phyloP scores from a whole-genome alignment of 2,113 vertebrate genomes.

The Odontophorus gujanensis region DNA sequence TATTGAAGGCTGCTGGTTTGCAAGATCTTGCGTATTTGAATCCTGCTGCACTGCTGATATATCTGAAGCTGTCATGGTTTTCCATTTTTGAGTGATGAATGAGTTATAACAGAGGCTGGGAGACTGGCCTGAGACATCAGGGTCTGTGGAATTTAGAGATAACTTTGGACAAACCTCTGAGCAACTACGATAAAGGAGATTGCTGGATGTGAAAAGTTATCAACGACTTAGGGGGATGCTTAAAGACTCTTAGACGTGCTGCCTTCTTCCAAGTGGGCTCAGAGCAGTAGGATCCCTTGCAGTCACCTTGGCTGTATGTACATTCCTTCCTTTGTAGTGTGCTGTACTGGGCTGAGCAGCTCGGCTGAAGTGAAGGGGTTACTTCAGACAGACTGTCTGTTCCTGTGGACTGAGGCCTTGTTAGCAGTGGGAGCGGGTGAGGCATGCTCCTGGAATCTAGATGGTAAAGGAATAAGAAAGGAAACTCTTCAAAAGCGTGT shows the following conservation, averaged over 20 bases:
- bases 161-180: not conserved
- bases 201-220: not conserved
- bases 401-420: not conserved
- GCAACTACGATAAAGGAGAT: not conserved
- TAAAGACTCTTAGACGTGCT: not conserved
- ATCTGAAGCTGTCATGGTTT: not conserved
- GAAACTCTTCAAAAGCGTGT: not conserved
- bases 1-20: not conserved
- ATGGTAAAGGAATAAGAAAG: not conserved
- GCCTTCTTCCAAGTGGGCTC: not conserved
- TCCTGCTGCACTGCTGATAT: not conserved
- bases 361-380: not conserved
- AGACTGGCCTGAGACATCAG: not conserved
- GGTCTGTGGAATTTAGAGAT: not conserved
- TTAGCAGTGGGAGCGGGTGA: not conserved
- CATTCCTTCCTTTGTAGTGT: not conserved
- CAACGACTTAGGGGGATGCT: not conserved
- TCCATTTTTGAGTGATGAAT: not conserved
- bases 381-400: not conserved
- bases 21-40: not conserved
- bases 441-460: not conserved
- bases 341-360: not conserved
- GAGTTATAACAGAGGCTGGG: not conserved
- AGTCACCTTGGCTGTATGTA: not conserved
- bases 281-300: not conserved